These are phyloP conservation scores for Naso thynnoides DNA, from an alignment of 2,797 vertebrate species.

Conservation along the genomic window DNA sequence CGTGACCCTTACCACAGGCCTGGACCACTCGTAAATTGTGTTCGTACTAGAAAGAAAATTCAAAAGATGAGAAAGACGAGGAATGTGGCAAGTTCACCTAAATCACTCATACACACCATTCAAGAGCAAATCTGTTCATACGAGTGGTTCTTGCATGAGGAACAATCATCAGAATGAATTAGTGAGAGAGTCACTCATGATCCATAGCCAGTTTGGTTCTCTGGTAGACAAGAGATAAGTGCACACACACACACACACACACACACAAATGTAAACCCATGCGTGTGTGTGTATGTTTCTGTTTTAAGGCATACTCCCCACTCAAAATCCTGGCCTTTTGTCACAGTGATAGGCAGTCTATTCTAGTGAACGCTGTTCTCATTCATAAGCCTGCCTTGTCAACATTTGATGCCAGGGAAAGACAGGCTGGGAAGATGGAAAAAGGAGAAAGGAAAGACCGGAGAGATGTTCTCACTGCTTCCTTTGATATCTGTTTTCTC, in stretches of 20 bases:
- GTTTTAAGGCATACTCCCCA: conserved; percentile 41
- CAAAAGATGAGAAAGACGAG: too few relatives aligned
- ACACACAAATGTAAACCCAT: background rate
- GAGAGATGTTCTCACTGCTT: conserved; percentile 1
- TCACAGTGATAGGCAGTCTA: conserved; percentile 77
- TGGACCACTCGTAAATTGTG: too few relatives aligned
- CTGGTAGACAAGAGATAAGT: conserved; percentile 12
- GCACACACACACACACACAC: conserved; percentile 1
- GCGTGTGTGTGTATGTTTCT: conserved; percentile 17
- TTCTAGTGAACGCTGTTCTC: conserved; percentile 76
- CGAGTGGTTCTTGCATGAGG: too few relatives aligned
- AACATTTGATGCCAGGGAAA: conserved; percentile 56
- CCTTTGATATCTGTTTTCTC: conserved; percentile 41
- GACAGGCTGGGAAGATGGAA: background rate
- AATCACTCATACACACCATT: too few relatives aligned
- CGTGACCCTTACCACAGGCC: too few relatives aligned
- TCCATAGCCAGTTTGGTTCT: background rate
- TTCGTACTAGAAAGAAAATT: too few relatives aligned
- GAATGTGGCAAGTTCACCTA: too few relatives aligned
- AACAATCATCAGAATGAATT: background rate
- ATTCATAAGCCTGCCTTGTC: conserved; percentile 74
- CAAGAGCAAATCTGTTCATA: too few relatives aligned
- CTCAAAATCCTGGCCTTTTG: conserved; percentile 72
- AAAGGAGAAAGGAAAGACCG: conserved; percentile 14
- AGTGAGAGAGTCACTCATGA: conserved; percentile 9